Evolutionary conservation across 2,797 vertebrate species (phyloP).

Genomic region (Arnoldichthys spilopterus): DNA sequence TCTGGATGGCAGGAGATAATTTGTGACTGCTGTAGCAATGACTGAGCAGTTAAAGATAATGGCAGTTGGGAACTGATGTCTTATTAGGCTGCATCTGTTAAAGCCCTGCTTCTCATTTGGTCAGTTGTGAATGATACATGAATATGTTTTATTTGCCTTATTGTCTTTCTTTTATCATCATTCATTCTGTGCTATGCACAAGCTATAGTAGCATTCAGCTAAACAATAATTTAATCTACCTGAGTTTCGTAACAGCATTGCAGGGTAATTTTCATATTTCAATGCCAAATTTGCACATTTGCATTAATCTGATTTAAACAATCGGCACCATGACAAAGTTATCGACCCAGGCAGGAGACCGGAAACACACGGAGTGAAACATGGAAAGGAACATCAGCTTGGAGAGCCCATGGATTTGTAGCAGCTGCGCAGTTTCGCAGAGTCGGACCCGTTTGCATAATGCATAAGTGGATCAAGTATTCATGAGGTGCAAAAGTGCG

Average conservation of each 20-base stretch:
- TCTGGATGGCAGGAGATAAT: neutral
- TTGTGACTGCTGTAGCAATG: neutral
- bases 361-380: neutral
- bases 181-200: neutral
- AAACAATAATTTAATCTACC: neutral
- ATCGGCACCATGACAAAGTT: neutral
- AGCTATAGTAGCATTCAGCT: neutral
- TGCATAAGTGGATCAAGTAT: slow-evolving; percentile 66
- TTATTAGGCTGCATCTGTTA: neutral
- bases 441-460: slow-evolving; percentile 66
- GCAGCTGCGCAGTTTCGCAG: slow-evolving; percentile 66
- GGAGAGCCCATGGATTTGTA: slow-evolving; percentile 60
- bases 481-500: slow-evolving; percentile 45
- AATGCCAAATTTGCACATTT: neutral
- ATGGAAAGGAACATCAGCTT: neutral
- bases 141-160: neutral
- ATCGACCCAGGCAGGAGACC: neutral
- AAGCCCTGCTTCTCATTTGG: neutral
- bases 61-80: neutral
- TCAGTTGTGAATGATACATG: neutral
- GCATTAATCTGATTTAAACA: slow-evolving; percentile 20
- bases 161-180: slow-evolving; percentile 3
- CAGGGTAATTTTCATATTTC: slow-evolving; percentile 3
- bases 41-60: neutral
- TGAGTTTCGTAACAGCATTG: neutral